Evolutionary conservation across 2,113 vertebrate genomes (phyloP).

Genomic region (Callithrix jacchus): DNA sequence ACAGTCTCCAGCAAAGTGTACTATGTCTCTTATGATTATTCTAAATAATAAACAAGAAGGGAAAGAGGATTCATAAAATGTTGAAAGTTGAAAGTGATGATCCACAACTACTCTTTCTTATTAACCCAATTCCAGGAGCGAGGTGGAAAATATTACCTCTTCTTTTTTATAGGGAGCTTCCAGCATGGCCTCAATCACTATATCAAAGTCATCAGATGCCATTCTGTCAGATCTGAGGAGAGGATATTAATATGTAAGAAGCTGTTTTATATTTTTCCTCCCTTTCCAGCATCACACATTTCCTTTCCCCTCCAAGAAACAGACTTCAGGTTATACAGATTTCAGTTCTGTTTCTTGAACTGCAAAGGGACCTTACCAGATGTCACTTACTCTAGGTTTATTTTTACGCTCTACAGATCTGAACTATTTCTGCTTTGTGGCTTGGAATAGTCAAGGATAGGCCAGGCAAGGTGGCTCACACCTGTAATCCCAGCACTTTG

Average conservation of each 20-base stretch:
- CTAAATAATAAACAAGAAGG: background rate
- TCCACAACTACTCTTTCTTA: conserved; percentile 38
- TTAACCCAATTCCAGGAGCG: conserved; percentile 1
- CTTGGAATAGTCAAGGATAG: conserved; percentile 33
- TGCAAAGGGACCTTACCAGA: background rate
- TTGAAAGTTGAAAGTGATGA: background rate
- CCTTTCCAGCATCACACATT: background rate
- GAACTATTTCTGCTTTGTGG: conserved; percentile 13
- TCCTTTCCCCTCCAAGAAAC: background rate
- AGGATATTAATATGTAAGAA: conserved; percentile 26
- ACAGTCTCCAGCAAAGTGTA: background rate
- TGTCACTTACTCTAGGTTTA: conserved; percentile 27
- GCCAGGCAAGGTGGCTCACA: too few species aligned
- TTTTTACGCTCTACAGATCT: conserved; percentile 14
- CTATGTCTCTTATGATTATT: background rate
- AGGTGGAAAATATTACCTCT: conserved; percentile 69
- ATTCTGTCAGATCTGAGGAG: conserved; percentile 67
- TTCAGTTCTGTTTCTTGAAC: background rate
- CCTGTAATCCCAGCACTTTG: too few species aligned
- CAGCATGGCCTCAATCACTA: conserved; percentile 82
- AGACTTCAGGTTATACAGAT: background rate
- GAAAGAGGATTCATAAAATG: background rate
- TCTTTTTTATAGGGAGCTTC: conserved; percentile 82
- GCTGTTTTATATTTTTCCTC: background rate
- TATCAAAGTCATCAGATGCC: conserved; percentile 81